Percentiles rank a stretch among this genome's conserved stretches.
phyloP scores from a whole-genome alignment of 2,113 vertebrate species.

The Syrmaticus mikado region DNA sequence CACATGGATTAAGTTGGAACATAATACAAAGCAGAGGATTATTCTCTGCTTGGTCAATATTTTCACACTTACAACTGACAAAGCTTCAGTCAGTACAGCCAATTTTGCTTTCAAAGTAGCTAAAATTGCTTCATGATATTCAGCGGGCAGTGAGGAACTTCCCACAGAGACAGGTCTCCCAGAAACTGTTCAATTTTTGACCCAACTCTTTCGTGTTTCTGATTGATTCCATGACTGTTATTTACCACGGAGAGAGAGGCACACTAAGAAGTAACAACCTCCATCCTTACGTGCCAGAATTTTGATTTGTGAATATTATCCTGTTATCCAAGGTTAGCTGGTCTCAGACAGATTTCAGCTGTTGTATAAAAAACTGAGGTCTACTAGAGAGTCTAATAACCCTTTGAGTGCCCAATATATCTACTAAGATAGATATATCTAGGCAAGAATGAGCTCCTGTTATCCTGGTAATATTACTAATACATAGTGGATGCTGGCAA shows the following conservation, averaged over 20 bases:
- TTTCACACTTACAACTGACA: background rate
- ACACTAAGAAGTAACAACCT: background rate
- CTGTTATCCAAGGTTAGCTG: background rate
- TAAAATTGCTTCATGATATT: background rate
- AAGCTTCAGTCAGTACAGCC: background rate
- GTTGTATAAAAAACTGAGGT: background rate
- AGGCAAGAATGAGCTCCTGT: background rate
- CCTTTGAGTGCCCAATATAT: background rate
- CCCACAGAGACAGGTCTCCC: background rate
- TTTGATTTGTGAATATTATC: background rate
- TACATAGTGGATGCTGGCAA: too few relatives aligned
- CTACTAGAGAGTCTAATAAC: background rate
- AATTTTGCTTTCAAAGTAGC: background rate
- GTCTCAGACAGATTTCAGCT: background rate
- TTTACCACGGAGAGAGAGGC: background rate
- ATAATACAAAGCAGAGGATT: background rate
- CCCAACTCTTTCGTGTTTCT: background rate
- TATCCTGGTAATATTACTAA: background rate
- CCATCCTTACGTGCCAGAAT: background rate
- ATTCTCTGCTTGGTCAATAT: background rate
- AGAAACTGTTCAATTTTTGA: background rate
- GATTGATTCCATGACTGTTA: background rate
- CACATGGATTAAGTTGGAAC: background rate
- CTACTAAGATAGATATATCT: background rate
- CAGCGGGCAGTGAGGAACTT: background rate